Evolutionary conservation across 2,888 invertebrate genomes (phyloP).

Genomic region (Drosophila percnosoma): DNA sequence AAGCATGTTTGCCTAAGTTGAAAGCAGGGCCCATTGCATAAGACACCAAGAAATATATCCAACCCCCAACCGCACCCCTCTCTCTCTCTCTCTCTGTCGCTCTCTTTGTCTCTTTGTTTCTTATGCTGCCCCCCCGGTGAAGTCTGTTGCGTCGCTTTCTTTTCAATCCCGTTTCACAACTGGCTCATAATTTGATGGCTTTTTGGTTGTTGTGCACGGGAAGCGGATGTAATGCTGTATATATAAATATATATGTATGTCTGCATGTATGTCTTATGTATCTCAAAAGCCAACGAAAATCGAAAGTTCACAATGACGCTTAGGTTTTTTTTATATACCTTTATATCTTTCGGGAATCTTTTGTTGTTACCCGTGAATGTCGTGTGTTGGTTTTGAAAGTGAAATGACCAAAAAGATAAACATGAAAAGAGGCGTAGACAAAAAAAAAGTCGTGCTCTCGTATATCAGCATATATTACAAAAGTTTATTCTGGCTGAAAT

Average conservation of each 20-base stretch:
- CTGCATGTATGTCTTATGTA: slow-evolving; percentile 1
- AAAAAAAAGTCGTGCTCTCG: neutral
- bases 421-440: slow-evolving; percentile 22
- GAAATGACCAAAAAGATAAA: slow-evolving; percentile 68
- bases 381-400: slow-evolving; percentile 77
- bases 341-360: slow-evolving; percentile 40
- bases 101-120: neutral
- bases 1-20: slow-evolving; percentile 53
- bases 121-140: neutral
- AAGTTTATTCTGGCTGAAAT: slow-evolving; percentile 55
- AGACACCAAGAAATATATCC: slow-evolving; percentile 25
- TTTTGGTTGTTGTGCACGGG: slow-evolving; percentile 61
- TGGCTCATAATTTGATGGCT: slow-evolving; percentile 73
- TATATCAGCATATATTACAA: neutral
- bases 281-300: slow-evolving; percentile 66
- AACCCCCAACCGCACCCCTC: neutral
- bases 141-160: slow-evolving; percentile 64
- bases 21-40: slow-evolving; percentile 74
- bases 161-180: slow-evolving; percentile 65
- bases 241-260: slow-evolving; percentile 6
- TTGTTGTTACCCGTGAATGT: slow-evolving; percentile 57
- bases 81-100: neutral
- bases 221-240: slow-evolving; percentile 71
- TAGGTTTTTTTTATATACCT: slow-evolving; percentile 10
- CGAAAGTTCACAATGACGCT: slow-evolving; percentile 78